Evolutionary conservation across 2,888 invertebrate species (phyloP).

Genomic region (Amorpha juglandis): DNA sequence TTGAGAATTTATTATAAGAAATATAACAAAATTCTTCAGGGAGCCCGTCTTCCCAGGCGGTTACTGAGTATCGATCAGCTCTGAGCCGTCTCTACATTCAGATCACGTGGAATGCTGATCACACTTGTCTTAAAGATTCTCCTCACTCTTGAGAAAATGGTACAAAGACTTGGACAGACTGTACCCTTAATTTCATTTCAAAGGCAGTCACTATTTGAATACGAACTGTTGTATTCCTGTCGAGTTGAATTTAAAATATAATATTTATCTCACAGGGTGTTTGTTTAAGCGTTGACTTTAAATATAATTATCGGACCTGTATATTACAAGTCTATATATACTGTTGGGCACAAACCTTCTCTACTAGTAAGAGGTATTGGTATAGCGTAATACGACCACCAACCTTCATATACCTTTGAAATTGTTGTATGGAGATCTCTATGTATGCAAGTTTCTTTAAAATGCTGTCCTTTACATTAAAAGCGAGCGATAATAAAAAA

Average conservation of each 20-base stretch:
- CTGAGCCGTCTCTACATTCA: slow-evolving; percentile 35
- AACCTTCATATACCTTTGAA: too few species aligned
- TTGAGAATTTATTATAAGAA: slow-evolving; percentile 18
- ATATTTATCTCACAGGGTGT: slow-evolving; percentile 21
- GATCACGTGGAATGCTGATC: slow-evolving; percentile 44
- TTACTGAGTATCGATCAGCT: slow-evolving; percentile 34
- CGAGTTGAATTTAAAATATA: slow-evolving; percentile 5
- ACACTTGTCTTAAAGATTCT: slow-evolving; percentile 40
- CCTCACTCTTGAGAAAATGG: slow-evolving; percentile 33
- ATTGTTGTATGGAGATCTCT: too few species aligned
- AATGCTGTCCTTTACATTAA: too few species aligned
- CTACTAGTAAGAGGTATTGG: too few species aligned
- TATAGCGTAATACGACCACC: too few species aligned
- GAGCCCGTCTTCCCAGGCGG: background rate
- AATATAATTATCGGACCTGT: too few species aligned
- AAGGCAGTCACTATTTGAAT: slow-evolving; percentile 42
- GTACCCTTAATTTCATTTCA: slow-evolving; percentile 43
- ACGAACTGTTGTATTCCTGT: slow-evolving; percentile 18
- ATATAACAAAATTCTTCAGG: slow-evolving; percentile 33
- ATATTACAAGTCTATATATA: too few species aligned
- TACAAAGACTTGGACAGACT: slow-evolving; percentile 33
- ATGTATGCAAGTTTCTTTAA: too few species aligned
- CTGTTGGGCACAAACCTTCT: too few species aligned
- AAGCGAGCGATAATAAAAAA: too few species aligned
- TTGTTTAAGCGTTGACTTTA: background rate